Conservation (phyloP, 2,888 invertebrate genomes). For the Hartigia nigra region DNA sequence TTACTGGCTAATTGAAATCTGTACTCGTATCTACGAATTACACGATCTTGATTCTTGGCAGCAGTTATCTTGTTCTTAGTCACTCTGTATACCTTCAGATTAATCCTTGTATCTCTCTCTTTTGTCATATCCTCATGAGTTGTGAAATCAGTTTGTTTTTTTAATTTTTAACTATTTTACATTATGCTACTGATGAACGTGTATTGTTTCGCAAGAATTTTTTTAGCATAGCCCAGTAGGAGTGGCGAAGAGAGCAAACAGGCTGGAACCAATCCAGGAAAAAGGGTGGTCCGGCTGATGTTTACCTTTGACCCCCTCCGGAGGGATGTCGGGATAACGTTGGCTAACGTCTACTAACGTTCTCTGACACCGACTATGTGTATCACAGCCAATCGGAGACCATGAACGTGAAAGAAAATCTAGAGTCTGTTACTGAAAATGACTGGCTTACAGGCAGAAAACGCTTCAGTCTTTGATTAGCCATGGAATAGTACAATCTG, state of each 20-base stretch:
- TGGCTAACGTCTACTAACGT: neutral
- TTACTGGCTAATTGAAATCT: constrained; percentile 33
- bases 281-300: constrained; percentile 54
- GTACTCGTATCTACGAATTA: constrained; percentile 56
- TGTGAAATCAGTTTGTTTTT: no score
- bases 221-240: constrained; percentile 28
- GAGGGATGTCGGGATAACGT: constrained; percentile 5
- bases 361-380: constrained; percentile 1
- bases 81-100: neutral
- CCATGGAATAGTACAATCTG: constrained; percentile 12
- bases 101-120: neutral
- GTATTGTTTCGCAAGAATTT: neutral
- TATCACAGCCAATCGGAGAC: constrained; percentile 34
- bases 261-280: constrained; percentile 50
- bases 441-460: constrained; percentile 21
- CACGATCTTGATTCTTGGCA: constrained; percentile 56
- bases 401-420: constrained; percentile 27
- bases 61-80: neutral
- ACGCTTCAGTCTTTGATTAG: constrained; percentile 43
- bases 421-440: constrained; percentile 16
- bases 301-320: constrained; percentile 46
- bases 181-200: no score
- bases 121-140: no score
- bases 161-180: no score
- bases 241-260: constrained; percentile 54